Conservation (phyloP, 1,140 invertebrate genomes). For the Oncopodura yosiiana region DNA sequence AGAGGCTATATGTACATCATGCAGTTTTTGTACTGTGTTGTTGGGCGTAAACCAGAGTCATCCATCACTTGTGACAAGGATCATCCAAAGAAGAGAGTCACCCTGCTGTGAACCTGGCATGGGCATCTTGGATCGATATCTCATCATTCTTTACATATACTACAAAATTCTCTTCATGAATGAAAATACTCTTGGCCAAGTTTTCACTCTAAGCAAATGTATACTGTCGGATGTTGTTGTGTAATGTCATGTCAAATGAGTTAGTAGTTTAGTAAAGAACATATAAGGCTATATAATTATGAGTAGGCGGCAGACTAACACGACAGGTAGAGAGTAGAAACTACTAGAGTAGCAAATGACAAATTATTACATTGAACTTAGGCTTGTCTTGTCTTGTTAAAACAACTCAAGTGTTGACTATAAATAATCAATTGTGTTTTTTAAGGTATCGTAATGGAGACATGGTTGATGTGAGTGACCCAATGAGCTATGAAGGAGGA, state of each 20-base stretch:
- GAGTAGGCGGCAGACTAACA: too few relatives aligned
- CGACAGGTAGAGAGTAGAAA: not conserved
- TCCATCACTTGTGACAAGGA: constrained; percentile 35
- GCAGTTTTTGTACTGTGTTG: not conserved
- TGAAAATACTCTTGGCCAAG: not conserved
- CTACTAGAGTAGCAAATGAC: not conserved
- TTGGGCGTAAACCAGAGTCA: constrained; percentile 33
- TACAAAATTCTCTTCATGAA: not conserved
- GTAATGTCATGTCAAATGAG: too few relatives aligned
- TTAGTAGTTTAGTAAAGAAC: too few relatives aligned
- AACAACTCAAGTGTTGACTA: too few relatives aligned
- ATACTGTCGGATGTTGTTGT: too few relatives aligned
- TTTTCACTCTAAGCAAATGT: too few relatives aligned
- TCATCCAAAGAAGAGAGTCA: constrained; percentile 34
- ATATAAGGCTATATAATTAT: too few relatives aligned
- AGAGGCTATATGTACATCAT: too few relatives aligned
- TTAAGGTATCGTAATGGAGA: constrained; percentile 62
- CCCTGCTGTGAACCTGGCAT: constrained; percentile 33
- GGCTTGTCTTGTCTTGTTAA: not conserved
- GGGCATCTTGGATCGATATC: constrained; percentile 32
- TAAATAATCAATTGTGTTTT: constrained; percentile 29
- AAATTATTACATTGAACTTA: not conserved
- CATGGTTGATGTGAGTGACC: constrained; percentile 52
- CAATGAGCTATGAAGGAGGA: constrained; percentile 61
- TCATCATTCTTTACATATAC: constrained; percentile 23